phyloP scores from a whole-genome alignment of 2,888 invertebrate species.

The Brassicogethes aeneus region DNA sequence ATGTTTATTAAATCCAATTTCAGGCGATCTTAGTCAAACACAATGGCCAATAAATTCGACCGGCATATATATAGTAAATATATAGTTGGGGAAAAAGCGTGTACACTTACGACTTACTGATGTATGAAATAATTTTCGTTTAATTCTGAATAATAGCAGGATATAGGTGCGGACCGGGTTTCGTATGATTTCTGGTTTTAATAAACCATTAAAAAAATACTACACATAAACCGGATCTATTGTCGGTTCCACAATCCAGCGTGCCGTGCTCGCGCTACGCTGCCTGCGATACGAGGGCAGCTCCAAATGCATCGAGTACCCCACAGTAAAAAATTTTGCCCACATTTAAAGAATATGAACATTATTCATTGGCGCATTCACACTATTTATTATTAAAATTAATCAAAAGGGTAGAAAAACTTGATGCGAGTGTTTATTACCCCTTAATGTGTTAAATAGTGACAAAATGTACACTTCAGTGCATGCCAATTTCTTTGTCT shows the following conservation, averaged over 20 bases:
- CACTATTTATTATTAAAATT: too few species aligned
- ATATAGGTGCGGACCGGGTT: conserved; percentile 25
- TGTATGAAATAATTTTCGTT: conserved; percentile 33
- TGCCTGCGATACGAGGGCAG: not conserved
- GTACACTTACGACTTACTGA: conserved; percentile 30
- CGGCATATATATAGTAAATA: conserved; percentile 20
- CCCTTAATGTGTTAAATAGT: too few species aligned
- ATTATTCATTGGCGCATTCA: too few species aligned
- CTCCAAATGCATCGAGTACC: not conserved
- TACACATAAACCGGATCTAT: not conserved
- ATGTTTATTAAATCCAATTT: conserved; percentile 22
- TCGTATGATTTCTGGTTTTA: conserved; percentile 22
- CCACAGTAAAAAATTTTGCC: too few species aligned
- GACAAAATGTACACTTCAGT: too few species aligned
- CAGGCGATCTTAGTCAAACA: conserved; percentile 32
- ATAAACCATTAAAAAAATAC: conserved; percentile 19
- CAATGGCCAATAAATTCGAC: conserved; percentile 35
- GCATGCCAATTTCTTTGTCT: too few species aligned
- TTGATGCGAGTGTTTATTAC: too few species aligned
- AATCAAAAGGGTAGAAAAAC: too few species aligned
- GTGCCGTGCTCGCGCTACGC: not conserved
- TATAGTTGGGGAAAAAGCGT: too few species aligned
- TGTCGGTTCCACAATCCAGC: too few species aligned
- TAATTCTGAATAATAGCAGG: conserved; percentile 30
- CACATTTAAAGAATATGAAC: too few species aligned